These are phyloP conservation scores for Phenacoccus solenopsis DNA, from an alignment of 1,140 invertebrate species.

Conservation along the genomic window DNA sequence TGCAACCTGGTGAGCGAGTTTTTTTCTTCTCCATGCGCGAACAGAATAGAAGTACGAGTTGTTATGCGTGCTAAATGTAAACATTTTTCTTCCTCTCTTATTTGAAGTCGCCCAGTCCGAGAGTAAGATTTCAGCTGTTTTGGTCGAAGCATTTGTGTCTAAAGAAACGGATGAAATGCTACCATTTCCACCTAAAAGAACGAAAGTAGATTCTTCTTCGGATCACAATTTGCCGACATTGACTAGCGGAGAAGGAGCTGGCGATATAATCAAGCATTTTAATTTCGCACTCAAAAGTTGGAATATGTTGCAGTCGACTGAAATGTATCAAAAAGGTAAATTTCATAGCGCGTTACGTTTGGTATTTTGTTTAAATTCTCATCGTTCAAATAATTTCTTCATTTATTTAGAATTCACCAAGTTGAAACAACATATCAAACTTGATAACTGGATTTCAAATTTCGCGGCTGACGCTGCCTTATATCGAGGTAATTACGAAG, in stretches of 20 bases:
- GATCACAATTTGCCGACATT: neutral
- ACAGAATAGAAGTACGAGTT: too few relatives aligned
- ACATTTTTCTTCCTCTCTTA: neutral
- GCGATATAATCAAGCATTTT: conserved; percentile 7
- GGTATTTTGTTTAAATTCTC: neutral
- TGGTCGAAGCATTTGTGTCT: neutral
- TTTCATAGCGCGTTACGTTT: neutral
- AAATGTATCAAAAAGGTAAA: neutral
- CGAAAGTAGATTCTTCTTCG: neutral
- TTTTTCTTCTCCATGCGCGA: too few relatives aligned
- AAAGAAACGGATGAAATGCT: neutral
- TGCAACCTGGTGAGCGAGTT: neutral
- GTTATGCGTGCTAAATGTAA: too few relatives aligned
- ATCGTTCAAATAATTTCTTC: neutral
- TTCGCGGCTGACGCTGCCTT: neutral
- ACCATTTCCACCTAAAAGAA: neutral
- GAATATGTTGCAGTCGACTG: neutral
- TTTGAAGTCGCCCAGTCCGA: neutral
- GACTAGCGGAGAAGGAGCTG: neutral
- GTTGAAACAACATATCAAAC: neutral
- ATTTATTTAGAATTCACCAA: neutral
- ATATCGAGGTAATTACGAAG: neutral
- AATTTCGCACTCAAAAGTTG: neutral
- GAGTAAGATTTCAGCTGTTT: neutral
- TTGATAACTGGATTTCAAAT: neutral